Conservation (phyloP, 35 echinoderm and acorn worm species). For the Diadema setosum region DNA sequence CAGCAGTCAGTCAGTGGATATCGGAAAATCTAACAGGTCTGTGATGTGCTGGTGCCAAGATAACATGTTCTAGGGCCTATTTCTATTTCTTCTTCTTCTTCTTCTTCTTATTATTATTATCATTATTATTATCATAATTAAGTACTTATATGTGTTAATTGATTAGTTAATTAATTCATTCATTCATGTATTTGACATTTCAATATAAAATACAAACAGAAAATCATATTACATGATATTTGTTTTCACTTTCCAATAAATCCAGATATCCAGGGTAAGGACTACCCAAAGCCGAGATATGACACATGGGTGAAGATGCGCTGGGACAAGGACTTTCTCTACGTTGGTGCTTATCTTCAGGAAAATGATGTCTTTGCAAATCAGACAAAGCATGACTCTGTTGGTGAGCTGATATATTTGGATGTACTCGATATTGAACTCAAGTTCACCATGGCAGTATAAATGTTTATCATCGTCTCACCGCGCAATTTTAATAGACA, state of each 20-base stretch:
- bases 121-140: no score
- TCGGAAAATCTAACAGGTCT: no score
- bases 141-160: no score
- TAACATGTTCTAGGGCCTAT: no score
- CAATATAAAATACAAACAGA: not conserved
- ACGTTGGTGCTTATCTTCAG: slow-evolving; percentile 63
- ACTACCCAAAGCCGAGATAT: slow-evolving; percentile 50
- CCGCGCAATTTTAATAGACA: no score
- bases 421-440: no score
- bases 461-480: no score
- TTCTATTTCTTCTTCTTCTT: no score
- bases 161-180: not conserved
- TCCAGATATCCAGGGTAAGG: slow-evolving; percentile 68
- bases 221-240: not conserved
- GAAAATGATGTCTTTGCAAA: slow-evolving; percentile 85
- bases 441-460: no score
- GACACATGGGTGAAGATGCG: slow-evolving; percentile 65
- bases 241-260: not conserved
- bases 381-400: slow-evolving; percentile 78
- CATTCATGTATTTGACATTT: not conserved
- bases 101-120: no score
- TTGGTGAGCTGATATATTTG: slow-evolving; percentile 58
- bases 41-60: no score
- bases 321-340: slow-evolving; percentile 61
- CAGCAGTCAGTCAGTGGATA: no score